phyloP scores from a whole-genome alignment of 2,797 vertebrate genomes.

The Chloroceryle inda region DNA sequence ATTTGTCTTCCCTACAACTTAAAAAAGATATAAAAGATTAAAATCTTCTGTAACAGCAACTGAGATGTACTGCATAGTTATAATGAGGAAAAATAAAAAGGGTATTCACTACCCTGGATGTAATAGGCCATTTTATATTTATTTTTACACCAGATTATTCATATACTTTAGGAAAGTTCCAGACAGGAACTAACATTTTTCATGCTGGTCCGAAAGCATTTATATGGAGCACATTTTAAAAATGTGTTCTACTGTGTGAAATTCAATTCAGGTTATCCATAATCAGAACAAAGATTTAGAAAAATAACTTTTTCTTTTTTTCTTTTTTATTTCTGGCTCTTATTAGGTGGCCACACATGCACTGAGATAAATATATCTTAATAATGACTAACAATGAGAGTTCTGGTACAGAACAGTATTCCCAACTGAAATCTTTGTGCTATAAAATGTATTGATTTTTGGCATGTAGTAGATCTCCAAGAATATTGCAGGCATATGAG shows the following conservation, averaged over 20 bases:
- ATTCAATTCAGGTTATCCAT: slow-evolving; percentile 18
- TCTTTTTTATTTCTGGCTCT: slow-evolving; percentile 5
- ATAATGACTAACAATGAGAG: slow-evolving; percentile 19
- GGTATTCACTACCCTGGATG: not conserved
- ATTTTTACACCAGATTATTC: not conserved
- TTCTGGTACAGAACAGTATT: slow-evolving; percentile 13
- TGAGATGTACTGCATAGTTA: not conserved
- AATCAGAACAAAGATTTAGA: slow-evolving; percentile 3
- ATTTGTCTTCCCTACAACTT: not conserved
- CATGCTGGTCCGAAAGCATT: not conserved
- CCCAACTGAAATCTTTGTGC: slow-evolving; percentile 10
- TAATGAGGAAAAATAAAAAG: not conserved
- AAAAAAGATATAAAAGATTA: not conserved
- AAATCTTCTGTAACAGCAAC: not conserved
- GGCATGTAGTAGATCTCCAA: not conserved
- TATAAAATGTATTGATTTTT: not conserved
- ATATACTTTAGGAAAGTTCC: not conserved
- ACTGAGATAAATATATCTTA: slow-evolving; percentile 27
- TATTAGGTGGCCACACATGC: slow-evolving; percentile 42
- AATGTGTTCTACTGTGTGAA: not conserved
- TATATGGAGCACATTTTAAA: not conserved
- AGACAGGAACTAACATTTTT: slow-evolving; percentile 14
- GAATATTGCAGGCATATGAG: not conserved
- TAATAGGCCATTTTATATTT: not conserved
- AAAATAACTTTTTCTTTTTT: not conserved